Conservation (phyloP, 30 jellyfish, hydroid and myxozoan species). For the Hydra vulgaris region DNA sequence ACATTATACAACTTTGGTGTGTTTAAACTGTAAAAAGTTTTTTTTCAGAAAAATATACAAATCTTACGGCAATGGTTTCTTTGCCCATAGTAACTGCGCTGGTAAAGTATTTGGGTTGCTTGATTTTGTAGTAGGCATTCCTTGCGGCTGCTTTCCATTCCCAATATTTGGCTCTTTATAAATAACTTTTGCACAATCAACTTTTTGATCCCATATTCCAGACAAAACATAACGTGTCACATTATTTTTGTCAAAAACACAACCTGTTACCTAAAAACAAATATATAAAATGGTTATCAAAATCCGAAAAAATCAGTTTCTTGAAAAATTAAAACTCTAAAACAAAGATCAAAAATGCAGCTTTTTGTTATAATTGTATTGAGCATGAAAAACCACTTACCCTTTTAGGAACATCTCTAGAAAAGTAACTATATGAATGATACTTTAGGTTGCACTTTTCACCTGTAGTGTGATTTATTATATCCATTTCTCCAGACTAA, state of each 20-base stretch:
- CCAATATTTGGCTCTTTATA: conserved; percentile 53
- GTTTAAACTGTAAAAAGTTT: too few relatives aligned
- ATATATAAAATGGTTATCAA: background rate
- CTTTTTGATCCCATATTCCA: conserved; percentile 91
- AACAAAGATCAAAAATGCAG: too few relatives aligned
- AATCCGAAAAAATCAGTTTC: too few relatives aligned
- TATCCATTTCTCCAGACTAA: conserved; percentile 96
- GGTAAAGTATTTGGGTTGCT: conserved; percentile 86
- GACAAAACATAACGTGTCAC: conserved; percentile 92
- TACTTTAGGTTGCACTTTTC: conserved; percentile 86
- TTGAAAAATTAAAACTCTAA: too few relatives aligned
- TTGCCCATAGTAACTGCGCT: conserved; percentile 60
- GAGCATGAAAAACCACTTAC: conserved; percentile 31
- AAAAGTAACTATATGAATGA: conserved; percentile 94
- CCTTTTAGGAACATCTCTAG: conserved; percentile 84
- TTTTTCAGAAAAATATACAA: too few relatives aligned
- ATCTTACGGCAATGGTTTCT: conserved; percentile 68
- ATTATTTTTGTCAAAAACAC: conserved; percentile 65
- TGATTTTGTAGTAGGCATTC: conserved; percentile 60
- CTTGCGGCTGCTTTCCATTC: conserved; percentile 49
- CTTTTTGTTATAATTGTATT: too few relatives aligned
- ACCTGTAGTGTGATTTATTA: conserved; percentile 96
- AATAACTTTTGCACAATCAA: conserved; percentile 78
- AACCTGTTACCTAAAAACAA: conserved; percentile 73
- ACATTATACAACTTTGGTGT: too few relatives aligned